phyloP scores from a whole-genome alignment of 2,888 invertebrate genomes.

The Xylocampa areola region DNA sequence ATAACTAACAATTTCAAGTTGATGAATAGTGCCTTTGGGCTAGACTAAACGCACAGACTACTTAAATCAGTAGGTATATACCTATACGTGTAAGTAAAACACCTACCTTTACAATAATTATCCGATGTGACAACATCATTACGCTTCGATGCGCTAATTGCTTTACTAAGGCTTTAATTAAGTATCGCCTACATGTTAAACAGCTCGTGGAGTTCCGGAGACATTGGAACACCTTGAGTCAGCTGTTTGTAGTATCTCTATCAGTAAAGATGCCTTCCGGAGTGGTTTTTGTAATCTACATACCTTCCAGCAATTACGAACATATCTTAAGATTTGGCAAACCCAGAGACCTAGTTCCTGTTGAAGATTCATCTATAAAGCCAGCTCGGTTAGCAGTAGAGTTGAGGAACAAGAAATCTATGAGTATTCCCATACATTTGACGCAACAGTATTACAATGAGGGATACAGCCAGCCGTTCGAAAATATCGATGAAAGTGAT shows the following conservation, averaged over 20 bases:
- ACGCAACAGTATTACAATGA: conserved; percentile 81
- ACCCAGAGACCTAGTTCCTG: conserved; percentile 72
- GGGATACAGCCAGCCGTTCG: conserved; percentile 73
- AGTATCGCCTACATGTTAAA: conserved; percentile 58
- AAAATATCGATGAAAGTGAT: conserved; percentile 82
- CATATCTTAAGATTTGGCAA: conserved; percentile 89
- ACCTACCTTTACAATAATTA: conserved; percentile 12
- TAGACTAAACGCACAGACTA: no score
- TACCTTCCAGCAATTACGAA: conserved; percentile 92
- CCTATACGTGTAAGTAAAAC: background rate
- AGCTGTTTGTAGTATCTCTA: conserved; percentile 7
- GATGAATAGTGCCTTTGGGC: no score
- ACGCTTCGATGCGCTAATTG: conserved; percentile 51
- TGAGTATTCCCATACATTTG: conserved; percentile 81
- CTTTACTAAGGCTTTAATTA: conserved; percentile 67
- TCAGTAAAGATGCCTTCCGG: conserved; percentile 86
- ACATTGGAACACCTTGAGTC: conserved; percentile 27
- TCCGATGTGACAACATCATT: conserved; percentile 41
- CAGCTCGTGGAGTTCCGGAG: conserved; percentile 37
- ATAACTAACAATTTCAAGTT: no score
- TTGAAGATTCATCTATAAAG: conserved; percentile 68
- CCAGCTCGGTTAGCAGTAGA: conserved; percentile 77
- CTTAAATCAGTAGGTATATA: background rate
- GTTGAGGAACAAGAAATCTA: conserved; percentile 78
- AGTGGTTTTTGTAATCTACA: conserved; percentile 92